phyloP scores from a whole-genome alignment of 2,888 invertebrate species.

The Halictus ligatus region DNA sequence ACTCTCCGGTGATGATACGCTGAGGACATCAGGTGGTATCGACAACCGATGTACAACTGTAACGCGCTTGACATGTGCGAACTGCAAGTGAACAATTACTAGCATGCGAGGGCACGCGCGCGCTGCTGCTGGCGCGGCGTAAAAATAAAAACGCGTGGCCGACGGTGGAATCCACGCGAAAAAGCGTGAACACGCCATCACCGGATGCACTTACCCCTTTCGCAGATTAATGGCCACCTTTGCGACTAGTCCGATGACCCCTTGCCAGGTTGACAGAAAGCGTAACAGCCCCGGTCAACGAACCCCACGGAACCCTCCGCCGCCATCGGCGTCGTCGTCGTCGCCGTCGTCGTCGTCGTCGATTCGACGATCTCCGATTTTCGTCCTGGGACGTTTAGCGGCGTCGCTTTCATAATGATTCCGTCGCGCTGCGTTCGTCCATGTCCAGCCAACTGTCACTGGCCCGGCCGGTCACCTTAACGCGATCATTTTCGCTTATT shows the following conservation, averaged over 20 bases:
- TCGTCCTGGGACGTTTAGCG: constrained; percentile 8
- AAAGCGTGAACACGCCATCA: constrained; percentile 68
- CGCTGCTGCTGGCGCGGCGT: constrained; percentile 18
- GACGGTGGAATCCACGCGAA: constrained; percentile 52
- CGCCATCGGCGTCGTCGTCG: background rate
- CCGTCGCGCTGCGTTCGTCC: constrained; percentile 12
- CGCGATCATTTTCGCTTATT: constrained; percentile 29
- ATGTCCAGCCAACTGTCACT: constrained; percentile 22
- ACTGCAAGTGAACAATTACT: constrained; percentile 60
- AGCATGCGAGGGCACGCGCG: constrained; percentile 49
- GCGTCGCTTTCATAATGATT: constrained; percentile 35
- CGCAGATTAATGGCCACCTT: constrained; percentile 76
- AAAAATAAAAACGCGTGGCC: constrained; percentile 45
- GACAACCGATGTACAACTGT: constrained; percentile 52
- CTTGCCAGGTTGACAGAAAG: constrained; percentile 60
- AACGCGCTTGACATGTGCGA: constrained; percentile 65
- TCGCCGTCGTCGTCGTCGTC: background rate
- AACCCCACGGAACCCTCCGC: constrained; percentile 31
- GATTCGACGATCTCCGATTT: constrained; percentile 22
- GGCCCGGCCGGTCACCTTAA: constrained; percentile 7
- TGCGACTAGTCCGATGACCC: constrained; percentile 62
- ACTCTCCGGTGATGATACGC: constrained; percentile 43
- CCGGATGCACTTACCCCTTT: constrained; percentile 74
- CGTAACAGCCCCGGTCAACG: constrained; percentile 45
- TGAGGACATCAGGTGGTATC: constrained; percentile 64